Base-by-base conservation (phyloP, 35 echinoderm and acorn worm species). In the Ophioderma brevispina region DNA sequence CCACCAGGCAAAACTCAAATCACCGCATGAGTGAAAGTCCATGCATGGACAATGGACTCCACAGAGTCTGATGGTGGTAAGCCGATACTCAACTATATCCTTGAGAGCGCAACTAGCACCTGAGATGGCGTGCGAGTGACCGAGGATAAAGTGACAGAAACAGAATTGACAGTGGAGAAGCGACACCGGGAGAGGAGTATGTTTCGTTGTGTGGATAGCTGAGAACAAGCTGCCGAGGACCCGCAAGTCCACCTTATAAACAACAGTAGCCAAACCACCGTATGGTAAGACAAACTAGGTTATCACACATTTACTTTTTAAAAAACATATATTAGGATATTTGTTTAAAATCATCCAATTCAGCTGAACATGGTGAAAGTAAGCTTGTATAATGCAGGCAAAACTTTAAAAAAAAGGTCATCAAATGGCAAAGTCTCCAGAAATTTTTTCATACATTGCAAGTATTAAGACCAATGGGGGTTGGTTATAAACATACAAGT, bases 251-350 rank as follows among this genome's bases (percentile, higher is more conserved):
- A 63, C 89, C 77, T 90, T 82, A 28, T 78, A 59, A 28, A 78
- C 70, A 1, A 87, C 90, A 35, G 87, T 92, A 43, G 88, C 92
- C 37, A 92, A 92, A 55, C 87, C 78, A 33, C 90, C 87, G 55
- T 99, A 86, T 85, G 87, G 97, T 99, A 93, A 95, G 97, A 70
- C 4, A 46, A n/a, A n/a, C n/a, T n/a, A n/a, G n/a, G n/a, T n/a
- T n/a, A n/a, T n/a, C n/a, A n/a, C n/a, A n/a, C n/a, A n/a, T n/a
- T n/a, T n/a, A n/a, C n/a, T n/a, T n/a, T n/a, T n/a, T n/a, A n/a
- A n/a, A n/a, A n/a, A n/a, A n/a, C n/a, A n/a, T n/a, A n/a, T n/a
- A n/a, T n/a, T n/a, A n/a, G n/a, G n/a, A n/a, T n/a, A n/a, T n/a
- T n/a, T n/a, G n/a, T n/a, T n/a, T n/a, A n/a, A n/a, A n/a, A n/a